These are phyloP conservation scores for Pampusana beccarii DNA, from an alignment of 2,113 vertebrate genomes.

Conservation along the genomic window DNA sequence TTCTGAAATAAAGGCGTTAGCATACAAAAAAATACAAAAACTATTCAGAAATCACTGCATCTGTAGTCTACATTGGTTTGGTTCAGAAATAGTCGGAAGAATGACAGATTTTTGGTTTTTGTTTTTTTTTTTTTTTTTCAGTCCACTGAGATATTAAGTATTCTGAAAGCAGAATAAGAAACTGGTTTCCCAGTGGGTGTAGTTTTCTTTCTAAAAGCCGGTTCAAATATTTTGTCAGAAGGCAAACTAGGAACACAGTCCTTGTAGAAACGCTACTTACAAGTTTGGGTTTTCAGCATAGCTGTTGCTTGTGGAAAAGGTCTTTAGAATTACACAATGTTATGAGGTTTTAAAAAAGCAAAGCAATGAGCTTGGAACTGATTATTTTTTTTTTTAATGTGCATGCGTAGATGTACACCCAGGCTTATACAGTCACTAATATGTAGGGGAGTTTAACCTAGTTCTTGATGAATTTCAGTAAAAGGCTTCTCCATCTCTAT, in stretches of 20 bases:
- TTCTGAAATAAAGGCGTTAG: not conserved
- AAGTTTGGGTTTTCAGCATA: not conserved
- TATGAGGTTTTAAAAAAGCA: not conserved
- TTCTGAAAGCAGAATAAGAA: conserved; percentile 1
- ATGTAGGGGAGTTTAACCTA: not conserved
- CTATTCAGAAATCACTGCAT: not conserved
- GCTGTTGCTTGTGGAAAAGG: not conserved
- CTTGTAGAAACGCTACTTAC: not conserved
- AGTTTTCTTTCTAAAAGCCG: not conserved
- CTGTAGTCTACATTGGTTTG: not conserved
- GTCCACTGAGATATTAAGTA: not conserved
- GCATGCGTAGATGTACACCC: not conserved
- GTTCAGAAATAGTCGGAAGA: not conserved
- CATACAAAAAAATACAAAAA: fast-evolving
- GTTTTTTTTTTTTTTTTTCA: not conserved
- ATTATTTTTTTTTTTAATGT: not conserved
- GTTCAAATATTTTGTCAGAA: not conserved
- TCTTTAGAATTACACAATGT: not conserved
- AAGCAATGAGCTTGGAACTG: not conserved
- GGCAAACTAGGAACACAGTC: not conserved
- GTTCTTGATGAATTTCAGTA: not conserved
- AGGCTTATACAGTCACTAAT: not conserved
- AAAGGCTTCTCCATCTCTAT: not conserved
- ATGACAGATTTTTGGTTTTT: not conserved
- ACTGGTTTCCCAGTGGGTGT: not conserved